Percentiles rank a stretch among this genome's conserved stretches.
These are phyloP conservation scores for Iselma pallidipennis DNA, from an alignment of 2,888 invertebrate genomes.

Conservation along the genomic window DNA sequence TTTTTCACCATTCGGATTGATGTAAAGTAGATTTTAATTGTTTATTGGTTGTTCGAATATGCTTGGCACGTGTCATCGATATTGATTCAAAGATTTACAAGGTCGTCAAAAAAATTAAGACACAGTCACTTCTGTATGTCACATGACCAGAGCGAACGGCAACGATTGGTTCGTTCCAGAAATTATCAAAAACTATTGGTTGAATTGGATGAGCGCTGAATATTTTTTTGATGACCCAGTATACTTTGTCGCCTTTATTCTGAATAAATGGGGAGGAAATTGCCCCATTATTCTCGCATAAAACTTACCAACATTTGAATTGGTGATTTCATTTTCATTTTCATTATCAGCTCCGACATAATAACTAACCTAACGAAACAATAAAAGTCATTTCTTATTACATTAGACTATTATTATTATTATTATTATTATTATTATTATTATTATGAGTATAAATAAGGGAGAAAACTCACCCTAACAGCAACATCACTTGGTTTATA, in stretches of 20 bases:
- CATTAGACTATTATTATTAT: background rate
- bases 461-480: slow-evolving; percentile 57
- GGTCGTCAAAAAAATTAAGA: too few relatives aligned
- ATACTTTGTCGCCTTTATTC: background rate
- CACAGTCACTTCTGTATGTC: too few relatives aligned
- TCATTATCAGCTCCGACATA: slow-evolving; percentile 38
- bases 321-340: slow-evolving; percentile 44
- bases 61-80: too few relatives aligned
- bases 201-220: too few relatives aligned
- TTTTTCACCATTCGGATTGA: too few relatives aligned
- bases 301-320: slow-evolving; percentile 41
- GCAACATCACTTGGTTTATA: slow-evolving; percentile 61
- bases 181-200: too few relatives aligned
- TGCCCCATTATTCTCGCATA: too few relatives aligned
- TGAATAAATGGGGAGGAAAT: background rate
- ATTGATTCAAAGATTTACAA: too few relatives aligned
- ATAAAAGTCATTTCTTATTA: background rate
- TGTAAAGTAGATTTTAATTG: too few relatives aligned
- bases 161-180: background rate
- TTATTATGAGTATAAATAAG: background rate
- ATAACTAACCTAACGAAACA: slow-evolving; percentile 43
- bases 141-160: too few relatives aligned
- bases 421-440: background rate
- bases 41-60: too few relatives aligned
- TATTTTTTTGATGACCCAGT: too few relatives aligned